These are phyloP conservation scores for Heteropelma amictum DNA, from an alignment of 2,888 invertebrate species.

Conservation along the genomic window DNA sequence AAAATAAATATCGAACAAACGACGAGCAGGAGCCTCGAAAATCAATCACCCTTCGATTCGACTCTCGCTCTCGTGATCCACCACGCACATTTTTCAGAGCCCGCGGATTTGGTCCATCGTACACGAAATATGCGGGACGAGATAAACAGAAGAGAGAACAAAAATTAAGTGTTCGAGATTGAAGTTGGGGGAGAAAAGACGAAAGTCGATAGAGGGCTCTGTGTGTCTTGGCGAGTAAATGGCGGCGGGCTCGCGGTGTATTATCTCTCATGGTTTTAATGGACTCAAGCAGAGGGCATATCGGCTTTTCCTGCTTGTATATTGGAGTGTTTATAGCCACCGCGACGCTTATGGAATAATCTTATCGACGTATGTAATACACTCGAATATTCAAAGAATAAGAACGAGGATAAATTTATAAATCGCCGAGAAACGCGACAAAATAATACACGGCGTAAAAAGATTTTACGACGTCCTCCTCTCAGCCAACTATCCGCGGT, in stretches of 20 bases:
- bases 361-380: not conserved
- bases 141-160: no score
- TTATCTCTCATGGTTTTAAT: conserved; percentile 70
- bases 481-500: no score
- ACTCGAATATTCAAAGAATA: no score
- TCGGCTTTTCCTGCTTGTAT: conserved; percentile 11
- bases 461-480: no score
- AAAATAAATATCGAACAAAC: conserved; percentile 30
- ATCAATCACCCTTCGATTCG: conserved; percentile 3
- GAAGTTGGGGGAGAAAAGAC: conserved; percentile 40
- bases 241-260: conserved; percentile 66
- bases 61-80: no score
- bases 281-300: conserved; percentile 56
- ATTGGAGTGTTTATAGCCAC: not conserved
- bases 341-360: not conserved
- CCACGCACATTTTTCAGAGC: no score
- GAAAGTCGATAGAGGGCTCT: conserved; percentile 35
- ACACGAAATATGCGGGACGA: conserved; percentile 2
- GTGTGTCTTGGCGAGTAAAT: conserved; percentile 62
- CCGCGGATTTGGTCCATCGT: no score
- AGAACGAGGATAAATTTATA: no score
- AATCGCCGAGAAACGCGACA: no score
- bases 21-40: not conserved
- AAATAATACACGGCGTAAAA: no score
- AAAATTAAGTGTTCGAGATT: no score